A percentile compares a stretch with the other conserved stretches of the same genome.
These are phyloP conservation scores for Halcyon malimbica DNA, from an alignment of 2,113 vertebrate genomes.

Conservation along the genomic window DNA sequence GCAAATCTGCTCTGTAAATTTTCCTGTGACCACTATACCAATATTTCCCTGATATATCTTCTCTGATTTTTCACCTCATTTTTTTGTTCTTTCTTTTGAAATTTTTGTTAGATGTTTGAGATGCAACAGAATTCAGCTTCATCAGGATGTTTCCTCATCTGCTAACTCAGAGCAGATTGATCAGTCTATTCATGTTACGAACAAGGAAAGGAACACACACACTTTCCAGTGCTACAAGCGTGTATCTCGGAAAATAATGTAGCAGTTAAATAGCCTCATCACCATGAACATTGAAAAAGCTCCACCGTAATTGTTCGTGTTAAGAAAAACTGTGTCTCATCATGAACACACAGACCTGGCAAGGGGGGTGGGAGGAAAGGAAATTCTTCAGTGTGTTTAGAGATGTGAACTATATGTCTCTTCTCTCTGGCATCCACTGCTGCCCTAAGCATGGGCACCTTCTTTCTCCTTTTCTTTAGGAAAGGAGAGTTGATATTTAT, in stretches of 20 bases:
- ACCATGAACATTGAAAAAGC: neutral
- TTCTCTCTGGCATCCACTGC: neutral
- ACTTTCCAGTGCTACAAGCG: neutral
- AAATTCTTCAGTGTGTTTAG: neutral
- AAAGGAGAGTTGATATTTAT: neutral
- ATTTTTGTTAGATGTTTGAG: neutral
- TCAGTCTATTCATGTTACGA: neutral
- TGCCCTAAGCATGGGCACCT: neutral
- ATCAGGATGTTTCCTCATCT: neutral
- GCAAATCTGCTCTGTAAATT: slow-evolving; percentile 3
- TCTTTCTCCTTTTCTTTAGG: neutral
- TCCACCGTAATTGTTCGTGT: neutral
- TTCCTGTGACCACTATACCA: neutral
- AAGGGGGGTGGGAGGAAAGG: neutral
- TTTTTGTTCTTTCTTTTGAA: neutral
- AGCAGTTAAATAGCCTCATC: neutral
- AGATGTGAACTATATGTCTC: rapidly evolving
- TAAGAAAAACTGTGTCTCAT: neutral
- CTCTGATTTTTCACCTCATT: neutral
- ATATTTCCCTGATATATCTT: neutral
- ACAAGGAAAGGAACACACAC: neutral
- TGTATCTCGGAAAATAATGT: neutral
- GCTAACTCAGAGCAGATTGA: neutral
- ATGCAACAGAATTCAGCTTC: neutral
- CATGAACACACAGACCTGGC: neutral